Base-by-base conservation (phyloP, 2,113 vertebrate genomes). In the Sinocyclocheilus grahami region DNA sequence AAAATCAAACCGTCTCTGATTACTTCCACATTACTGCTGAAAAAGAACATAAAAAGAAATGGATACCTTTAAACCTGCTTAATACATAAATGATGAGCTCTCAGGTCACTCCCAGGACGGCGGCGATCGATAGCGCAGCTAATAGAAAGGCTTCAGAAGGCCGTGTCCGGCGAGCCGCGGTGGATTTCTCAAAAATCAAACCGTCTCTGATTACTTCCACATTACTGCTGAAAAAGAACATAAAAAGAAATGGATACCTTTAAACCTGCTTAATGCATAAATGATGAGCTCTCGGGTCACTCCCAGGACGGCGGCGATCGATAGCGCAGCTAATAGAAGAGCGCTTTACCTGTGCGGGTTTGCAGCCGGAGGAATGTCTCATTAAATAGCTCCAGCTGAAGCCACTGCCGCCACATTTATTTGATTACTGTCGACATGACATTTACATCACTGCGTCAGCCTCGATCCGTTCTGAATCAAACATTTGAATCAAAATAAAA, bases 1-100 rank as follows among this genome's bases (percentile, higher is more conserved):
- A 87, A 90, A 93, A 93, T 93, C 91, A 93, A 93, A 93, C 89
- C 87, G 27, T 91, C 91, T 93, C 92, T 93, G 93, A 94, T 95
- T 95, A 95, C 91, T 72, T 81, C 90, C 89, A 90, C 88, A 92
- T 91, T 92, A 92, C 91, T 88, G 89, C 91, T 93, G 92, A 89
- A 88, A 90, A 92, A 90, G 86, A 90, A 89, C 62, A 65, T 58
- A 92, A 93, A 94, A 94, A 93, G 85, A 90, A 94, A 94, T 92
- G 74, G 71, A 82, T 88, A 88, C 92, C 92, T 93, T 93, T 94
- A 93, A 93, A 93, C 89, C 91, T 90, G 90, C 92, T 92, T 94
- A 93, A 95, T 95, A 93, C 93, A 95, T 94, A 94, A 94, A 94
- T 95, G 93, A 94, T 94, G 93, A 94, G 91, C 90, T 92, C 91